These are phyloP conservation scores for Ypsolopha scabrella DNA, from an alignment of 2,888 invertebrate species.

Conservation along the genomic window DNA sequence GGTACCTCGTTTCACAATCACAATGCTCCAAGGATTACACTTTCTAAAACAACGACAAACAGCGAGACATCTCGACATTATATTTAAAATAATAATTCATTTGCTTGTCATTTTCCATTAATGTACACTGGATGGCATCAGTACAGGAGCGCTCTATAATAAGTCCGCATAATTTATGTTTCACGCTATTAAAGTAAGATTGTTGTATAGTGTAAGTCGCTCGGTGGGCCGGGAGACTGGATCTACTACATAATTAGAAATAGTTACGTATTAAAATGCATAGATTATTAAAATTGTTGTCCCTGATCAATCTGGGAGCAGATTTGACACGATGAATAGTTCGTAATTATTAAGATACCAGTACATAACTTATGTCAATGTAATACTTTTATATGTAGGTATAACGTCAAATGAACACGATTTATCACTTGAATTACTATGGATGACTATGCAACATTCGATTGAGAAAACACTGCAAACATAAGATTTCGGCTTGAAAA, in stretches of 20 bases:
- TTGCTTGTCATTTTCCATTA: conserved; percentile 20
- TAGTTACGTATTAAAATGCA: neutral
- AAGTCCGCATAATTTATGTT: conserved; percentile 66
- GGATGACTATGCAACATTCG: no score
- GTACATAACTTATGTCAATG: no score
- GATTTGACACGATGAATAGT: neutral
- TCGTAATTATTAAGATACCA: no score
- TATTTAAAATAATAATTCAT: no score
- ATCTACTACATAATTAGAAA: neutral
- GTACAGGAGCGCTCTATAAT: conserved; percentile 63
- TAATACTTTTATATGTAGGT: no score
- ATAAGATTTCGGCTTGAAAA: neutral
- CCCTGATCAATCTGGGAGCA: neutral
- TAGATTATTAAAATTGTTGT: neutral
- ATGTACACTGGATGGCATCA: conserved; percentile 32
- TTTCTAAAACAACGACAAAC: no score
- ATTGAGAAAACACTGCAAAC: no score
- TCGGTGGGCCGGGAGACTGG: neutral
- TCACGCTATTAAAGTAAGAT: conserved; percentile 68
- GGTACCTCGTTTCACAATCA: no score
- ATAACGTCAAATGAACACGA: no score
- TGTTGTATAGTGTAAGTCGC: conserved; percentile 28
- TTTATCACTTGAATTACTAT: no score
- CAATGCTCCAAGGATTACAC: no score
- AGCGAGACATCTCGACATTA: no score